These are phyloP conservation scores for Neocloeon triangulifer DNA, from an alignment of 1,140 invertebrate species.

Conservation along the genomic window DNA sequence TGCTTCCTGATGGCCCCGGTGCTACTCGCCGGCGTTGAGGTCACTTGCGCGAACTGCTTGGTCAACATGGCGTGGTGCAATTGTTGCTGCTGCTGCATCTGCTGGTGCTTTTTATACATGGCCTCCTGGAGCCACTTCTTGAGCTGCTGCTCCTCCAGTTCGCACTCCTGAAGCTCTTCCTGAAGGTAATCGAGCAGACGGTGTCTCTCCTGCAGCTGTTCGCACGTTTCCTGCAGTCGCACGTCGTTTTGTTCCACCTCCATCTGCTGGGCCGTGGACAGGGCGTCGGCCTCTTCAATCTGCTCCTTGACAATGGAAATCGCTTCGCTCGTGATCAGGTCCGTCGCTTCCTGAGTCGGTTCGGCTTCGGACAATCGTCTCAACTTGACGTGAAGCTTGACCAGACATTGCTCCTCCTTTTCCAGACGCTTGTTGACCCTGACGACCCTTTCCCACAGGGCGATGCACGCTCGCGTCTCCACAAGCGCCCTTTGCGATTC, in stretches of 20 bases:
- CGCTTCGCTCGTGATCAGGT: conserved; percentile 11
- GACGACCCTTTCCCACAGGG: conserved; percentile 41
- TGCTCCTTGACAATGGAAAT: conserved; percentile 26
- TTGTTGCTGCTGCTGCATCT: background rate
- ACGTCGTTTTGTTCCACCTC: conserved; percentile 37
- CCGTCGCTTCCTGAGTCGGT: conserved; percentile 6
- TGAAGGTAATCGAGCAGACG: conserved; percentile 34
- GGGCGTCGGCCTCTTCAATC: conserved; percentile 9
- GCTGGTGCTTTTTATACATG: too few relatives aligned
- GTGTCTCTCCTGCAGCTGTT: conserved; percentile 32
- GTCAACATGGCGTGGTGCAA: background rate
- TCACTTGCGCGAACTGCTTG: background rate
- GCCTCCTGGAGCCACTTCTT: background rate
- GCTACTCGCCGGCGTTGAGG: too few relatives aligned
- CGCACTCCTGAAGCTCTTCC: conserved; percentile 33
- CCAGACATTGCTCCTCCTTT: conserved; percentile 39
- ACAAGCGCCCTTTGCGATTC: too few relatives aligned
- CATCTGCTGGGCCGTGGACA: conserved; percentile 13
- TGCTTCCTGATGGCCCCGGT: background rate
- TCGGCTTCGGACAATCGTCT: conserved; percentile 25
- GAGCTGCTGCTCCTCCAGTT: conserved; percentile 19
- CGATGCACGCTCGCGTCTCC: conserved; percentile 22
- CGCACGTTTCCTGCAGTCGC: conserved; percentile 34
- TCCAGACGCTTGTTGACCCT: conserved; percentile 45
- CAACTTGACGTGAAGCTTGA: conserved; percentile 36